Evolutionary conservation across 2,113 vertebrate species (phyloP).

Genomic region (Globicephala melas): DNA sequence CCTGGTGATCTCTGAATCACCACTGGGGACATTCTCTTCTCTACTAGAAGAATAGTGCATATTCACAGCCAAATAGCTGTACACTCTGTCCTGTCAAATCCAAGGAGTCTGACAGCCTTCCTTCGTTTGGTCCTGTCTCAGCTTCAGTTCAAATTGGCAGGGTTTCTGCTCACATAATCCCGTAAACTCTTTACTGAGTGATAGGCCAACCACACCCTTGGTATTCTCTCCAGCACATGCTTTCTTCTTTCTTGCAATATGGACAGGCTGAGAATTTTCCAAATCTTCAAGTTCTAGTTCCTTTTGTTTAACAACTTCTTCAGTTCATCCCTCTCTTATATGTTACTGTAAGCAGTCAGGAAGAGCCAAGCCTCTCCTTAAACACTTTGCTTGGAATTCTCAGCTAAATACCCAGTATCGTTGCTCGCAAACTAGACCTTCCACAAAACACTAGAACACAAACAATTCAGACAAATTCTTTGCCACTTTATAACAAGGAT

Average conservation of each 20-base stretch:
- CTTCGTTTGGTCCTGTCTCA: not conserved
- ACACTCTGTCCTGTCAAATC: not conserved
- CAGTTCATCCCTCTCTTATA: not conserved
- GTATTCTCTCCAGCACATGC: not conserved
- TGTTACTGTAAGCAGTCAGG: not conserved
- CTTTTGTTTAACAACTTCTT: not conserved
- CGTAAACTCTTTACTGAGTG: not conserved
- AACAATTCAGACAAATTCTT: not conserved
- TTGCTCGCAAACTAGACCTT: not conserved
- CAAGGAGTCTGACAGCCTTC: not conserved
- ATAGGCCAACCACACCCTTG: not conserved
- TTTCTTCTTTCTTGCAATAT: not conserved
- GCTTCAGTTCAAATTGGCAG: not conserved
- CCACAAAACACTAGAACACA: not conserved
- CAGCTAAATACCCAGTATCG: not conserved
- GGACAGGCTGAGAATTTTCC: not conserved
- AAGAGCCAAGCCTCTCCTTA: not conserved
- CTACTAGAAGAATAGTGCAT: not conserved
- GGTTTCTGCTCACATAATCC: not conserved
- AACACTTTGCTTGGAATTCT: not conserved
- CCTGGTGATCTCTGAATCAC: not conserved
- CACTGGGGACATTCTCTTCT: not conserved
- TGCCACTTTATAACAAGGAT: not conserved
- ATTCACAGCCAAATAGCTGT: not conserved
- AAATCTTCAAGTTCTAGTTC: not conserved